Percentiles rank a stretch among this genome's conserved stretches.
phyloP scores from a whole-genome alignment of 2,113 vertebrate genomes.

The Dipodomys ordii region DNA sequence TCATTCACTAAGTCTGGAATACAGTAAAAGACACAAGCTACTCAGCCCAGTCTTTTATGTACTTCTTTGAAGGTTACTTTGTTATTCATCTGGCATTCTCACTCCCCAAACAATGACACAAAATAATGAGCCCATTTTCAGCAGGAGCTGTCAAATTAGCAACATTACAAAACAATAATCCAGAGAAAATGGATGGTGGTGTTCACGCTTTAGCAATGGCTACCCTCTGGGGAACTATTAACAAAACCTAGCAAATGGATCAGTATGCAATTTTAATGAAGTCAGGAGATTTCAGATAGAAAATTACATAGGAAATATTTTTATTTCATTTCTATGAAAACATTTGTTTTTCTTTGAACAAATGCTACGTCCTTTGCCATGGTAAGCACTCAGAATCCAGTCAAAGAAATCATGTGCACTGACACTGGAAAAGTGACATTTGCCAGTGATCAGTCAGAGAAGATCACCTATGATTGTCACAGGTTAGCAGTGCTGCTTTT shows the following conservation, averaged over 20 bases:
- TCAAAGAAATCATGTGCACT: not conserved
- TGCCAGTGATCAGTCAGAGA: not conserved
- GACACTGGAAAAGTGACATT: not conserved
- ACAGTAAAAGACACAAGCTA: not conserved
- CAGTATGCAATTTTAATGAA: slow-evolving; percentile 88
- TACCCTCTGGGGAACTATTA: slow-evolving; percentile 86
- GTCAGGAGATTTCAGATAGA: slow-evolving; percentile 84
- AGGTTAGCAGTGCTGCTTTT: not conserved
- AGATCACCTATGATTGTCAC: not conserved
- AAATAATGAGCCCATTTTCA: slow-evolving; percentile 85
- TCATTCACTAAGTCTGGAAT: not conserved
- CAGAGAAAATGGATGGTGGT: slow-evolving; percentile 86
- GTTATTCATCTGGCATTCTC: slow-evolving; percentile 74
- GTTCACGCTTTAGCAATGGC: slow-evolving; percentile 82
- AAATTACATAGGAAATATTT: slow-evolving; percentile 73
- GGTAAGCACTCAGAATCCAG: not conserved
- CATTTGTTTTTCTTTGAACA: not conserved
- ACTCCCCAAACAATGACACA: slow-evolving; percentile 81
- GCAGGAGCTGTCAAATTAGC: slow-evolving; percentile 88
- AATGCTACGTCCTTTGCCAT: not conserved
- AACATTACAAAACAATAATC: slow-evolving; percentile 85
- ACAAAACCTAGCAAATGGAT: slow-evolving; percentile 83
- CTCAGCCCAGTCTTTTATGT: not conserved
- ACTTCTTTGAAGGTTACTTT: slow-evolving; percentile 46
- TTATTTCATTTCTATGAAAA: slow-evolving; percentile 63